Base-by-base conservation (phyloP, 2,113 vertebrate species). In the Anguilla japonica region DNA sequence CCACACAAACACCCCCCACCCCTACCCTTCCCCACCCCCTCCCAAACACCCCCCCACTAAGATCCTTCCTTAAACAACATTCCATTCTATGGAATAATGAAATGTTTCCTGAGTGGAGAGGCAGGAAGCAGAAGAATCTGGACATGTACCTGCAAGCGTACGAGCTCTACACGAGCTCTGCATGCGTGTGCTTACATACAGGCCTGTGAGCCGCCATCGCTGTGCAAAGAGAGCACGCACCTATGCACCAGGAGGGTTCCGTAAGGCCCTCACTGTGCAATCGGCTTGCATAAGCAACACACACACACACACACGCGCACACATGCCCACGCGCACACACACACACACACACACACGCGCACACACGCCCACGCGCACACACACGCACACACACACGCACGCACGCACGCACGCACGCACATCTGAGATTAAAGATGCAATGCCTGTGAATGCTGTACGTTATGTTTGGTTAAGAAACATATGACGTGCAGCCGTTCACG, bases 141-240 rank as follows among this genome's bases (percentile, higher is more conserved):
- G 85, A 85, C 89, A 83, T 86, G 90, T 88, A 87, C 86, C 43
- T 81, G 84, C 89, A 89, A 63, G 90, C 60, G 81, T 84, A 41
- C 43, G 67, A 75, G 86, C 82, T 81, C 87, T 82, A 86, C 83
- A 78, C 29, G 26, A 20, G 40, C 20, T 75, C 7, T 34, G 26
- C 29, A 34, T 75, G 71, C 9, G 13, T 75, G 9, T 75, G 11
- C 34, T 75, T 29, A 2, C n/a, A 13, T 13, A 34, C n/a, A 8
- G 9, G n/a, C 2, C 11, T 75, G 71, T 34, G 34, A 29, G 26
- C 26, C 71, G 5, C 11, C 26, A 29, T n/a, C 26, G 34, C 2
- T 34, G 34, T 34, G 71, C 5, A 75, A 5, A 75, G 71, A 75
- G 34, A 75, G 34, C 71, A 75, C 2, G 8, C 26, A 29, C n/a